Conservation (phyloP, 2,797 vertebrate genomes). For the Eulemur albifrons region DNA sequence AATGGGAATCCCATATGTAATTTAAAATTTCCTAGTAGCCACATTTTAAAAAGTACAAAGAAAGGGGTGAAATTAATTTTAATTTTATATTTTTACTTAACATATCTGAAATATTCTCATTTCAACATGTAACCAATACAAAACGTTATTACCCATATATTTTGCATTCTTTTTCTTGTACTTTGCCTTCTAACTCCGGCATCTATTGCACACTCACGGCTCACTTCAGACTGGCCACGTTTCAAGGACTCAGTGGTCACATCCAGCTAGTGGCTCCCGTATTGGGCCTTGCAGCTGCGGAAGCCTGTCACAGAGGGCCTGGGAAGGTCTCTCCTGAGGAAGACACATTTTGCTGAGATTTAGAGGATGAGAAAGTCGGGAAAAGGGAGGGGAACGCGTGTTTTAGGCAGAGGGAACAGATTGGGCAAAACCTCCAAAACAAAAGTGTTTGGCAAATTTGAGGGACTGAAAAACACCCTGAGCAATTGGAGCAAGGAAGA, state of each 20-base stretch:
- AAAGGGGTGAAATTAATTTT: not conserved
- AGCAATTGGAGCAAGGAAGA: not conserved
- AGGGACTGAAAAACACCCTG: not conserved
- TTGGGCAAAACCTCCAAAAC: not conserved
- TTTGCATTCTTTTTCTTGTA: not conserved
- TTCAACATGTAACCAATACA: not conserved
- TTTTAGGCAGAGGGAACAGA: not conserved
- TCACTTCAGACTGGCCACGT: not conserved
- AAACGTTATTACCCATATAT: not conserved
- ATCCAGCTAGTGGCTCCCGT: not conserved
- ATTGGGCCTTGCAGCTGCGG: not conserved
- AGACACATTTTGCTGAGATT: not conserved
- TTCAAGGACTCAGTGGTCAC: not conserved
- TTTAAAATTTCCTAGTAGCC: not conserved
- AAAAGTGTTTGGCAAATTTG: not conserved
- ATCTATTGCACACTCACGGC: too few species aligned
- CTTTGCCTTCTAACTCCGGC: not conserved
- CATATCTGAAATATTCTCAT: not conserved
- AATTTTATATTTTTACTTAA: not conserved
- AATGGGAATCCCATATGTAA: accelerated
- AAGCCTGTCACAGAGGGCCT: not conserved
- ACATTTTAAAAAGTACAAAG: not conserved
- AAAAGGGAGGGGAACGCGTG: not conserved
- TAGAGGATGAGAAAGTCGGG: not conserved
- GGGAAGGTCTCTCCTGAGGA: not conserved